Percentiles rank a stretch among this genome's conserved stretches.
Evolutionary conservation across 2,888 invertebrate genomes (phyloP).

Genomic region (Antitype chi): DNA sequence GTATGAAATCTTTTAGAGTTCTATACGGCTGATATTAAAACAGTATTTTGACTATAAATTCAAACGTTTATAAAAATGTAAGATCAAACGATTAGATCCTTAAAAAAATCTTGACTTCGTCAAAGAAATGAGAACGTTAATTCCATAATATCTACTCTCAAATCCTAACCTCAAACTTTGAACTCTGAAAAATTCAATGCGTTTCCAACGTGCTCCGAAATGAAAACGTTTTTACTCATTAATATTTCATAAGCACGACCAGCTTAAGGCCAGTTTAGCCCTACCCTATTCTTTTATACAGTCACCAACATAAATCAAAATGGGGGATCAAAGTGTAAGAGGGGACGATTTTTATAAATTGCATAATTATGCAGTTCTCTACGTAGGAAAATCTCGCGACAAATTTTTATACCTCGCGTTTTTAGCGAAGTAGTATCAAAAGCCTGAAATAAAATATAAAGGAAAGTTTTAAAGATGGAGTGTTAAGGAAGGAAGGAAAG

Average conservation of each 20-base stretch:
- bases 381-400: conserved; percentile 51
- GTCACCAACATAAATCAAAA: conserved; percentile 66
- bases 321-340: conserved; percentile 64
- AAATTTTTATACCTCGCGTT: conserved; percentile 57
- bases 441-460: conserved; percentile 42
- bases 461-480: conserved; percentile 17
- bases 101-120: conserved; percentile 4
- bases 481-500: conserved; percentile 31
- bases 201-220: conserved; percentile 60
- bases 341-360: conserved; percentile 65
- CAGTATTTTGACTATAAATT: too few relatives aligned
- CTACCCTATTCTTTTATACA: conserved; percentile 61
- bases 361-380: conserved; percentile 65
- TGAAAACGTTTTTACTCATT: conserved; percentile 71
- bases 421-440: conserved; percentile 27
- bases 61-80: too few relatives aligned
- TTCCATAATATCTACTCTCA: neutral
- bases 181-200: conserved; percentile 59
- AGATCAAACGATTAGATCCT: neutral
- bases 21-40: neutral
- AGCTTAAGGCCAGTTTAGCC: conserved; percentile 56
- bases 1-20: neutral
- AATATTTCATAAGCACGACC: conserved; percentile 78
- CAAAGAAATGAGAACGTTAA: conserved; percentile 21
- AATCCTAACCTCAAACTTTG: conserved; percentile 44